A percentile compares a stretch with the other conserved stretches of the same genome.
These are phyloP conservation scores for Canis aureus DNA, from an alignment of 2,113 vertebrate genomes.

Conservation along the genomic window DNA sequence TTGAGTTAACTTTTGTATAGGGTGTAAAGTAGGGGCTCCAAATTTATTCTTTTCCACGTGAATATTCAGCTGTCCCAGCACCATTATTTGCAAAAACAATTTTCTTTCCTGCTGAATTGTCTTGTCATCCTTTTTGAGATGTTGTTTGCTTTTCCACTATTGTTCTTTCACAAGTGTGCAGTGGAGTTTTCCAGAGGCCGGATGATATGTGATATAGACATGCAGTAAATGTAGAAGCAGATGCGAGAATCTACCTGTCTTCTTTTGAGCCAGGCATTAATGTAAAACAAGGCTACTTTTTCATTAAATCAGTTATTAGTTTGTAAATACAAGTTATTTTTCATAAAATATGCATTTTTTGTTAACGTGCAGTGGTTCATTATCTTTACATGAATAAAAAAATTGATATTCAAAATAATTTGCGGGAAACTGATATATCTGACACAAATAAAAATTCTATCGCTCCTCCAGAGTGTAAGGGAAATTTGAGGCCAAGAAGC, in stretches of 20 bases:
- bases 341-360: not conserved
- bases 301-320: constrained; percentile 10
- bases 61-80: not conserved
- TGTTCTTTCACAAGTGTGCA: not conserved
- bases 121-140: not conserved
- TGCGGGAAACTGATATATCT: not conserved
- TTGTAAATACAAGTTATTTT: constrained; percentile 4
- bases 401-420: not conserved
- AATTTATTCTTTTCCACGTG: not conserved
- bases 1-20: not conserved
- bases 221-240: not conserved
- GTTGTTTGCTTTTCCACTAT: not conserved
- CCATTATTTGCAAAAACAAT: not conserved
- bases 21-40: not conserved
- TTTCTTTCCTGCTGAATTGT: not conserved
- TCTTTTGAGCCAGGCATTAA: not conserved
- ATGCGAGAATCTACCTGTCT: not conserved
- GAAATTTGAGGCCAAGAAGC: not conserved
- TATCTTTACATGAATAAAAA: constrained; percentile 1
- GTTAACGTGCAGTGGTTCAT: not conserved
- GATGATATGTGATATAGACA: not conserved
- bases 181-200: not conserved
- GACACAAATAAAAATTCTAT: not conserved
- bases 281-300: not conserved
- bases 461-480: not conserved